A percentile compares a stretch with the other conserved stretches of the same genome.
Conservation (phyloP, 2,888 invertebrate species). For the Drosophila percnosoma region DNA sequence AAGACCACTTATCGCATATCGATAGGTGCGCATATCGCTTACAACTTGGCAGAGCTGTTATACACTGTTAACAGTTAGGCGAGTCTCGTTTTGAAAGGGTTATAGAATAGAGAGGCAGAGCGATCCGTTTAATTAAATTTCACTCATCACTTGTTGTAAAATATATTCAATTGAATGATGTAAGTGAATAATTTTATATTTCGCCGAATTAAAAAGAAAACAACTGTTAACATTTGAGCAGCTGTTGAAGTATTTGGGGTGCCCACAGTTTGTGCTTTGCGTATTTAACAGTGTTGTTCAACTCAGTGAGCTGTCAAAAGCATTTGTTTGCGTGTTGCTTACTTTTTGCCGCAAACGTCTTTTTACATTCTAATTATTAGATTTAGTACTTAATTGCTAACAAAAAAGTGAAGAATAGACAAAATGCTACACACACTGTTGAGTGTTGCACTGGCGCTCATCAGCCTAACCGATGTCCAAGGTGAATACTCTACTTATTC, state of each 20-base stretch:
- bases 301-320: constrained; percentile 25
- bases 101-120: not conserved
- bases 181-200: not conserved
- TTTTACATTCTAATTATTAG: constrained; percentile 26
- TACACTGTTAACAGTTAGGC: not conserved
- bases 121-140: not conserved
- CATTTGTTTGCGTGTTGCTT: constrained; percentile 57
- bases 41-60: constrained; percentile 4
- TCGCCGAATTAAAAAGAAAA: not conserved
- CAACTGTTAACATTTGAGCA: not conserved
- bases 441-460: constrained; percentile 52
- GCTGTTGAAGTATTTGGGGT: not conserved
- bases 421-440: constrained; percentile 53
- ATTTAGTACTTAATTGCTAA: constrained; percentile 40
- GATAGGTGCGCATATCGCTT: constrained; percentile 18
- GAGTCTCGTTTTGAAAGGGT: not conserved
- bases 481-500: constrained; percentile 59
- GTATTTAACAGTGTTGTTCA: not conserved
- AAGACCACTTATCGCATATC: constrained; percentile 10
- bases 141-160: not conserved
- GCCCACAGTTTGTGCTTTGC: not conserved
- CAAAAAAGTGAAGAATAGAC: constrained; percentile 12
- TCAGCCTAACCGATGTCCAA: constrained; percentile 53
- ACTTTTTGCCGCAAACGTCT: constrained; percentile 32
- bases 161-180: not conserved